Percentiles rank a stretch among this genome's conserved stretches.
Conservation (phyloP, 1,140 invertebrate genomes). For the Diorhabda sublineata region DNA sequence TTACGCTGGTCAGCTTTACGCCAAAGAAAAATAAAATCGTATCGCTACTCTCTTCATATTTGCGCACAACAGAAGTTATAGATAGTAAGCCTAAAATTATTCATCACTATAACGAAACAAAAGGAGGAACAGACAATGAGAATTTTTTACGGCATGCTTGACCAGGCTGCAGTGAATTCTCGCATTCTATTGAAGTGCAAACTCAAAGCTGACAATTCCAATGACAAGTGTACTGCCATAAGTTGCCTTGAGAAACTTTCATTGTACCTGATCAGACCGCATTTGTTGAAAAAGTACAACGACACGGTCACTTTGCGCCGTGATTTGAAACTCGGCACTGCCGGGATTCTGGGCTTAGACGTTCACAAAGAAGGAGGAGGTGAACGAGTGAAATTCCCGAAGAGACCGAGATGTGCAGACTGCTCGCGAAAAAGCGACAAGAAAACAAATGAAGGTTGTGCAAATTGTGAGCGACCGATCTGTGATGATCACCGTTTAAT, state of each 20-base stretch:
- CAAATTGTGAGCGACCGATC: neutral
- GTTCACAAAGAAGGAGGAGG: slow-evolving; percentile 1
- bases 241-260: slow-evolving; percentile 4
- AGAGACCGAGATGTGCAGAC: slow-evolving; percentile 4
- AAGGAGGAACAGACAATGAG: too few species aligned
- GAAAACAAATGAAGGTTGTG: slow-evolving; percentile 5
- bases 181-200: slow-evolving; percentile 3
- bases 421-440: slow-evolving; percentile 3
- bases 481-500: neutral
- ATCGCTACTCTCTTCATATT: too few species aligned
- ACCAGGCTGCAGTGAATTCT: neutral
- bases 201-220: slow-evolving; percentile 3
- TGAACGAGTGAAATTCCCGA: slow-evolving; percentile 4
- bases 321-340: too few species aligned
- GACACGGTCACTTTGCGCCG: too few species aligned
- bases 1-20: too few species aligned
- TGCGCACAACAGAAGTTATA: too few species aligned
- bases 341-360: slow-evolving; percentile 2
- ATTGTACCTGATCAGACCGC: too few species aligned
- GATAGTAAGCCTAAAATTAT: too few species aligned
- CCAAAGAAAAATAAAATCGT: too few species aligned
- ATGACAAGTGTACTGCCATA: neutral
- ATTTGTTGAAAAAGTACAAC: too few species aligned
- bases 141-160: too few species aligned
- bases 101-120: too few species aligned